Evolutionary conservation across 2,113 vertebrate genomes (phyloP).

Genomic region (Ariopsis seemanni): DNA sequence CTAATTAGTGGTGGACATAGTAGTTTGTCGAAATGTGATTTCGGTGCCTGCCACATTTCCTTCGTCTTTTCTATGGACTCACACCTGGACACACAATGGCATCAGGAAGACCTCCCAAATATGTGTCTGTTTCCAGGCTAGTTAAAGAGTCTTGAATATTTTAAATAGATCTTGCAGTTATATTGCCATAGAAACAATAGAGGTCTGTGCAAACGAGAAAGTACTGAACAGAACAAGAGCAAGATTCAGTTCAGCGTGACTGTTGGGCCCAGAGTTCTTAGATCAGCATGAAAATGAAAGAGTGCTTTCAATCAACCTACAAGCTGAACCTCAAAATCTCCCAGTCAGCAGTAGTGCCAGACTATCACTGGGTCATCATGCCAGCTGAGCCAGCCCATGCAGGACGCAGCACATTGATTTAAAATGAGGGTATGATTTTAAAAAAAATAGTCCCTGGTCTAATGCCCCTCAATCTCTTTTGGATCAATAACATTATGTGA

Average conservation of each 20-base stretch:
- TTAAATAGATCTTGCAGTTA: too few species aligned
- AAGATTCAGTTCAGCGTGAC: conserved; percentile 14
- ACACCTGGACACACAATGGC: background rate
- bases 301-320: conserved; percentile 19
- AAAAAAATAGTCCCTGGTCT: background rate
- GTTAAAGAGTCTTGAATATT: background rate
- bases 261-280: conserved; percentile 25
- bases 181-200: background rate
- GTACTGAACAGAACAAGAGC: background rate
- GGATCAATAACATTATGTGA: background rate
- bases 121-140: background rate
- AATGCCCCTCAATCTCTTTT: background rate
- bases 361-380: conserved; percentile 42
- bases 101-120: too few species aligned
- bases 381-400: conserved; percentile 29
- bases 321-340: conserved; percentile 27
- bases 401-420: conserved; percentile 21
- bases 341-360: conserved; percentile 43
- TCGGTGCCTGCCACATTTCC: too few species aligned
- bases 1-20: conserved; percentile 25
- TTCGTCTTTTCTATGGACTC: background rate
- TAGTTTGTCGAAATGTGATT: background rate
- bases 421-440: background rate
- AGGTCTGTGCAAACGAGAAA: background rate
- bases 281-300: background rate